Evolutionary conservation across 1,140 invertebrate genomes (phyloP).

Genomic region (Platyscapa corneri): DNA sequence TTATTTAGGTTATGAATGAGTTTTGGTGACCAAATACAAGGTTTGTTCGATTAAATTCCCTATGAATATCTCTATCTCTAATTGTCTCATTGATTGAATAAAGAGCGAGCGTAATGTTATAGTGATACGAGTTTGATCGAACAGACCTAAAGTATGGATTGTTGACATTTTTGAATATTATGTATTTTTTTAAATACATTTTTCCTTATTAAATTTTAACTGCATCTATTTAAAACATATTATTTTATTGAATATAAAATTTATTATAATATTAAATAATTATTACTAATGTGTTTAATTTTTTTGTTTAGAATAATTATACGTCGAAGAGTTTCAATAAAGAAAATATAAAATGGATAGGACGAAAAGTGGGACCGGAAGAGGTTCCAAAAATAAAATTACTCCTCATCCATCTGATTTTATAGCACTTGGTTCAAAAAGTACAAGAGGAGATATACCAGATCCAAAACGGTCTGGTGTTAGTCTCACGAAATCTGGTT

Average conservation of each 20-base stretch:
- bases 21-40: background rate
- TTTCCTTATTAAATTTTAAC: background rate
- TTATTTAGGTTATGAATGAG: slow-evolving; percentile 32
- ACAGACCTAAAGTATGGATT: slow-evolving; percentile 12
- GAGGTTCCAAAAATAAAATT: slow-evolving; percentile 79
- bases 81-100: background rate
- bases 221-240: background rate
- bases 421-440: slow-evolving; percentile 78
- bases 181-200: background rate
- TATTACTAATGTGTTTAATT: background rate
- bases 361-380: slow-evolving; percentile 73
- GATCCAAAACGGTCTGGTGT: slow-evolving; percentile 76
- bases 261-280: background rate
- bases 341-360: slow-evolving; percentile 74
- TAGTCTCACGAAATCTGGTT: slow-evolving; percentile 71
- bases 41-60: slow-evolving; percentile 1
- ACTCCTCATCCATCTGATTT: slow-evolving; percentile 79
- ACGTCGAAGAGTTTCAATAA: slow-evolving; percentile 10
- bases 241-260: background rate
- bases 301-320: background rate
- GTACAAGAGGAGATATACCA: slow-evolving; percentile 69
- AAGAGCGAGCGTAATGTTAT: background rate
- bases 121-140: background rate
- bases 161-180: slow-evolving; percentile 19
- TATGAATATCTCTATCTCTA: background rate